Conservation (phyloP, 2,888 invertebrate species). For the Carabus problematicus region DNA sequence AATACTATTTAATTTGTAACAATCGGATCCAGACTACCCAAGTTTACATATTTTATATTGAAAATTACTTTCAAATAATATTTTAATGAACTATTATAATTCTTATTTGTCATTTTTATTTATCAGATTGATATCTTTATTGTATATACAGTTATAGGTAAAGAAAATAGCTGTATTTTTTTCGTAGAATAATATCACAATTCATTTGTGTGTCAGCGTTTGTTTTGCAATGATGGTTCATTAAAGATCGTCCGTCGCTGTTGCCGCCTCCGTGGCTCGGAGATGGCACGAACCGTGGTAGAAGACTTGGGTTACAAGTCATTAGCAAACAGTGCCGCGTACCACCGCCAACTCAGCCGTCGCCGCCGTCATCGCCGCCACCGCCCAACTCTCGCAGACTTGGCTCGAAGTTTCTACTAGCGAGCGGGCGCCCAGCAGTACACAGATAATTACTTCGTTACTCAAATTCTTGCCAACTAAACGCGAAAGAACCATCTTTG, state of each 20-base stretch:
- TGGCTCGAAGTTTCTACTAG: constrained; percentile 16
- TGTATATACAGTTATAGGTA: no score
- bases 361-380: background rate
- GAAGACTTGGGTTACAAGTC: constrained; percentile 42
- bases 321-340: constrained; percentile 31
- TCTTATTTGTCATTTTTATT: no score
- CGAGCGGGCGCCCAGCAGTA: constrained; percentile 54
- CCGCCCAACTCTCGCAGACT: constrained; percentile 5
- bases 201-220: constrained; percentile 16
- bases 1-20: no score
- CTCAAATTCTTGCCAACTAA: constrained; percentile 59
- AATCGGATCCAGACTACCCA: no score
- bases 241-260: constrained; percentile 25
- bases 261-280: constrained; percentile 2
- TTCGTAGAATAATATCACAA: no score
- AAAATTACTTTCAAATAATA: no score
- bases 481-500: constrained; percentile 53
- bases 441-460: constrained; percentile 60
- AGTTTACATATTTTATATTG: no score
- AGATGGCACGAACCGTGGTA: constrained; percentile 10
- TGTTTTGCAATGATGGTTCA: constrained; percentile 32
- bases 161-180: no score
- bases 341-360: constrained; percentile 22
- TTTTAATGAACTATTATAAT: no score
- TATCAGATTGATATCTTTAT: no score